phyloP scores from a whole-genome alignment of 2,888 invertebrate species.

The Lasioglossum zephyrum region DNA sequence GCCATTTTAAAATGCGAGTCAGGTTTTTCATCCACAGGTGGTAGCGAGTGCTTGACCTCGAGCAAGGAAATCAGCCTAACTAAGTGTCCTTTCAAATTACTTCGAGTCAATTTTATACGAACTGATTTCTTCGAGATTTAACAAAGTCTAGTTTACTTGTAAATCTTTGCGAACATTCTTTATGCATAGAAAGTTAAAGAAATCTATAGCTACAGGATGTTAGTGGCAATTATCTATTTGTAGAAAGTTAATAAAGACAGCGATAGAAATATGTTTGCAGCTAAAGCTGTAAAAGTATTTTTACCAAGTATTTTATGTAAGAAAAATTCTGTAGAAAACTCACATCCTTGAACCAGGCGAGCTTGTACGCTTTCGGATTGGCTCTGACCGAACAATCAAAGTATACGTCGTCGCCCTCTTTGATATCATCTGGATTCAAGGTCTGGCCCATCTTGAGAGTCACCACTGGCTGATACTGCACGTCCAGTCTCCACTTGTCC shows the following conservation, averaged over 20 bases:
- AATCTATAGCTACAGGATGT: neutral
- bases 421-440: slow-evolving; percentile 93
- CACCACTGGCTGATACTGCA: slow-evolving; percentile 95
- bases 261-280: neutral
- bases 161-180: neutral
- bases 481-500: slow-evolving; percentile 94
- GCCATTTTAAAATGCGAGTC: neutral
- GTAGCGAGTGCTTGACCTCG: neutral
- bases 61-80: neutral
- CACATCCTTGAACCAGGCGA: slow-evolving; percentile 95
- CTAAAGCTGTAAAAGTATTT: neutral
- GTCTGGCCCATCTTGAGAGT: slow-evolving; percentile 93
- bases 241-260: neutral
- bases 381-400: slow-evolving; percentile 94
- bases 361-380: slow-evolving; percentile 93
- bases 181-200: neutral
- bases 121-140: neutral
- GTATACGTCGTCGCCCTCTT: slow-evolving; percentile 95
- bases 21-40: neutral
- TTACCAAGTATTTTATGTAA: neutral
- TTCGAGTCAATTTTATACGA: neutral
- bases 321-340: slow-evolving; percentile 83
- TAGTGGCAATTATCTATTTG: neutral
- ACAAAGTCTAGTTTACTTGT: neutral
- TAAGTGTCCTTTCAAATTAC: neutral